phyloP scores from a whole-genome alignment of 2,888 invertebrate genomes.

The Oxycera nigricornis region DNA sequence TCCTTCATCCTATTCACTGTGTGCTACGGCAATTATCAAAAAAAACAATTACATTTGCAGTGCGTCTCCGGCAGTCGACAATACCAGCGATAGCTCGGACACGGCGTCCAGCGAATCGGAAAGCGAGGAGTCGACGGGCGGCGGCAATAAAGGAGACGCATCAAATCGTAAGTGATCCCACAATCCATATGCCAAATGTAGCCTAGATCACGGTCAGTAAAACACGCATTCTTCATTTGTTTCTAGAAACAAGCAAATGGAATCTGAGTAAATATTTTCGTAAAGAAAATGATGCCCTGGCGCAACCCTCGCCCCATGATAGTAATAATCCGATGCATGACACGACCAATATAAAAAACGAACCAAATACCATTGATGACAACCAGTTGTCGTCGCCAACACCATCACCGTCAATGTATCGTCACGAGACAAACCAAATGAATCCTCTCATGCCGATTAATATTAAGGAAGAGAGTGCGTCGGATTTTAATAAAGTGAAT shows the following conservation, averaged over 20 bases:
- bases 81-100: constrained; percentile 65
- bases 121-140: constrained; percentile 56
- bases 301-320: constrained; percentile 39
- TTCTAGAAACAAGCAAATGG: constrained; percentile 46
- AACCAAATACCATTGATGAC: constrained; percentile 54
- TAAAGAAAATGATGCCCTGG: constrained; percentile 42
- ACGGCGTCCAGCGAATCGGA: constrained; percentile 60
- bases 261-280: constrained; percentile 46
- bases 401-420: constrained; percentile 47
- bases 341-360: constrained; percentile 49
- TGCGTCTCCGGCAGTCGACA: constrained; percentile 64
- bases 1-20: background rate
- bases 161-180: constrained; percentile 45
- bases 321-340: constrained; percentile 41
- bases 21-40: background rate
- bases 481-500: background rate
- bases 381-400: constrained; percentile 50
- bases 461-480: constrained; percentile 55
- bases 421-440: constrained; percentile 49
- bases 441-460: constrained; percentile 50
- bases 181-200: background rate
- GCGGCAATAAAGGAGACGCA: constrained; percentile 53
- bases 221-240: background rate
- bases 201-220: background rate
- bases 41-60: constrained; percentile 52